These are phyloP conservation scores for Dendrolimus kikuchii DNA, from an alignment of 1,140 invertebrate genomes.

Conservation along the genomic window DNA sequence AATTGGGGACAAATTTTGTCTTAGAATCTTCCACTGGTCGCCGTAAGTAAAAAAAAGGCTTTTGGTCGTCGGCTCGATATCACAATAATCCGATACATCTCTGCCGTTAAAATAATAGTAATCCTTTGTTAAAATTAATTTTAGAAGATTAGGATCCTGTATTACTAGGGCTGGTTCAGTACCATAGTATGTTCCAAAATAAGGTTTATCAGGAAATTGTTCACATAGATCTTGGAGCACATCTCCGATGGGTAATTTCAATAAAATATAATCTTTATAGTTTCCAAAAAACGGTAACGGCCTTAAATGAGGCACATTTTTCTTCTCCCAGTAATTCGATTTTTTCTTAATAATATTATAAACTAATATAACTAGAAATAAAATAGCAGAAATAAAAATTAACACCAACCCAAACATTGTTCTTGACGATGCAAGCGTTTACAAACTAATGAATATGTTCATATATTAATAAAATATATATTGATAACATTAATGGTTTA, in stretches of 20 bases:
- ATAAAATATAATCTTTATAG: constrained; percentile 6
- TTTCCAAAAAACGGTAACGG: constrained; percentile 8
- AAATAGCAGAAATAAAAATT: background rate
- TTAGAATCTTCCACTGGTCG: constrained; percentile 7
- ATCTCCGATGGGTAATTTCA: background rate
- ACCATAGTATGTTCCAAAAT: constrained; percentile 7
- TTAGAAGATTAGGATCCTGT: constrained; percentile 7
- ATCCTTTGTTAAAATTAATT: constrained; percentile 5
- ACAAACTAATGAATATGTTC: too few relatives aligned
- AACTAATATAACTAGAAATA: background rate
- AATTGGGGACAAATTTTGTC: constrained; percentile 7
- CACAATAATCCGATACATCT: constrained; percentile 1
- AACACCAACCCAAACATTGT: background rate
- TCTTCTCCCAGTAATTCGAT: constrained; percentile 5
- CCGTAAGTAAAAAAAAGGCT: constrained; percentile 6
- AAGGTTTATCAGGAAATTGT: constrained; percentile 5
- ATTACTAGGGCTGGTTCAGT: constrained; percentile 7
- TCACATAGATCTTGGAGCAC: constrained; percentile 4
- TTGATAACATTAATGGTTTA: too few relatives aligned
- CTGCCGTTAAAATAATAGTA: constrained; percentile 6
- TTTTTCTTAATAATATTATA: constrained; percentile 4
- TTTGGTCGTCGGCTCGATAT: constrained; percentile 1
- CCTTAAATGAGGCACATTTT: constrained; percentile 6
- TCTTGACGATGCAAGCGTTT: too few relatives aligned
- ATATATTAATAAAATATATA: too few relatives aligned